Evolutionary conservation across 2,797 vertebrate species (phyloP).

Genomic region (Cossypha polioptera): DNA sequence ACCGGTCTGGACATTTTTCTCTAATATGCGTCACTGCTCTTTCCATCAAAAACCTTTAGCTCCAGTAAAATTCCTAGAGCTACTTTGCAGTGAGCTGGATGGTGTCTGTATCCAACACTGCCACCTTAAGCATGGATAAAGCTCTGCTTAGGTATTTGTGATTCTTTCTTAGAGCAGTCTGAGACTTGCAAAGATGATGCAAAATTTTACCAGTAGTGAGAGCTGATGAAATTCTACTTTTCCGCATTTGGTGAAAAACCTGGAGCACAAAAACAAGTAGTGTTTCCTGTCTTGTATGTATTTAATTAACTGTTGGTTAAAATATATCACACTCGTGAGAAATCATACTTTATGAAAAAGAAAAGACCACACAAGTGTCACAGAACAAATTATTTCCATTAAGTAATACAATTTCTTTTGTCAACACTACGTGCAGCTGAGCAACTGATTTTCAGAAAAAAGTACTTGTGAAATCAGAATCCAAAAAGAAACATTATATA

Average conservation of each 20-base stretch:
- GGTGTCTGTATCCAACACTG: not conserved
- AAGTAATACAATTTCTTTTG: not conserved
- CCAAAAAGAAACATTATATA: not conserved
- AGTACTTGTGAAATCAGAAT: not conserved
- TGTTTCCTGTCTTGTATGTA: accelerated
- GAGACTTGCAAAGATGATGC: not conserved
- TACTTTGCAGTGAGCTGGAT: not conserved
- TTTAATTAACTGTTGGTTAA: not conserved
- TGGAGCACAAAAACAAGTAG: not conserved
- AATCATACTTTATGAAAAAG: not conserved
- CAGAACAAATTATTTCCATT: not conserved
- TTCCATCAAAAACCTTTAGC: not conserved
- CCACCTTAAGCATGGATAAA: not conserved
- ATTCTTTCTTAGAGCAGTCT: not conserved
- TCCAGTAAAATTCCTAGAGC: not conserved
- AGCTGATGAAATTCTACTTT: not conserved
- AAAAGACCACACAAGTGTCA: not conserved
- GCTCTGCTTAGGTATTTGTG: not conserved
- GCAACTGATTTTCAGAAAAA: not conserved
- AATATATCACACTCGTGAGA: not conserved
- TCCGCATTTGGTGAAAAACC: not conserved
- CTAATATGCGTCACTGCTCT: not conserved
- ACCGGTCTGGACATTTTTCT: not conserved
- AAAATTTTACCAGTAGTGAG: not conserved
- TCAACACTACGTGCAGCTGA: not conserved